phyloP scores from a whole-genome alignment of 2,797 vertebrate species.

The Rachycentron canadum region DNA sequence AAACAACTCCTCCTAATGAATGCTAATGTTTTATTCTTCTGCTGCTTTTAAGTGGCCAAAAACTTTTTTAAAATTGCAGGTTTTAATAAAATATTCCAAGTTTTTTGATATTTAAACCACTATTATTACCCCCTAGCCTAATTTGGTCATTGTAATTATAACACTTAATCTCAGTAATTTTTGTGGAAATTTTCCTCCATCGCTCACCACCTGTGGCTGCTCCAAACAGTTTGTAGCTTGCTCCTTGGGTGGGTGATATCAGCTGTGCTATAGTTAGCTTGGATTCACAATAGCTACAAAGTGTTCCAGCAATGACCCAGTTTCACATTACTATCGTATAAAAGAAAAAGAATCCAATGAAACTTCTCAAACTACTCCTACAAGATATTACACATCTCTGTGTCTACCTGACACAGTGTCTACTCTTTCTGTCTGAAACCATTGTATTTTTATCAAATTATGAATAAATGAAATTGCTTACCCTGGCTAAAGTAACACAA shows the following conservation, averaged over 20 bases:
- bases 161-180: neutral
- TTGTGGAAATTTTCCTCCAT: neutral
- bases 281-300: neutral
- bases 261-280: neutral
- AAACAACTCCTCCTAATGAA: neutral
- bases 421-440: neutral
- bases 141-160: neutral
- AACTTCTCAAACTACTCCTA: constrained; percentile 9
- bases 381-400: neutral
- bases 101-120: no score
- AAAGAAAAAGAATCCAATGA: constrained; percentile 17
- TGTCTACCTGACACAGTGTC: neutral
- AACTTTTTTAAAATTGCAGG: neutral
- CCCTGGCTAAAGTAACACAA: neutral
- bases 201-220: neutral
- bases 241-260: neutral
- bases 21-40: neutral
- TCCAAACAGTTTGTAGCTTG: neutral
- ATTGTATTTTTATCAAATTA: constrained; percentile 1
- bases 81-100: no score
- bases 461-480: neutral
- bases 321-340: constrained; percentile 13
- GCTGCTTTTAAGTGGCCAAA: neutral
- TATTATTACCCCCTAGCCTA: neutral
- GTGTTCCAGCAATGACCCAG: constrained; percentile 21